phyloP scores from a whole-genome alignment of 2,113 vertebrate species.

The Eidolon helvum region DNA sequence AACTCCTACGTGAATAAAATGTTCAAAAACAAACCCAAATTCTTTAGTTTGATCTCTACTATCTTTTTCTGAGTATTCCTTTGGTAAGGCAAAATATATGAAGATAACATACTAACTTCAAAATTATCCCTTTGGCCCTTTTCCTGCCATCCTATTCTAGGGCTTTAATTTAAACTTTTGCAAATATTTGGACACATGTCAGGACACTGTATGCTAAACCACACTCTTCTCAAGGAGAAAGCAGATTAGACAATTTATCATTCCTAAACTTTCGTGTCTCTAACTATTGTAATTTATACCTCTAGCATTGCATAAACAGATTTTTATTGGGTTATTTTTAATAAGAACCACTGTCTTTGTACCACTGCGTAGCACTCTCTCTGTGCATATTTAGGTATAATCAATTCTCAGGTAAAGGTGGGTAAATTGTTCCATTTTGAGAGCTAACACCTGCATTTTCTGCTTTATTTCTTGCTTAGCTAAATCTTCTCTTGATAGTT shows the following conservation, averaged over 20 bases:
- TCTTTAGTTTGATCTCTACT: background rate
- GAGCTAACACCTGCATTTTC: background rate
- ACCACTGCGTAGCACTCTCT: background rate
- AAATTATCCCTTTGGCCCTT: background rate
- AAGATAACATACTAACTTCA: background rate
- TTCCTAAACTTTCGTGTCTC: background rate
- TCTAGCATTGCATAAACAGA: background rate
- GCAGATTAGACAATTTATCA: background rate
- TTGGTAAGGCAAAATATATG: background rate
- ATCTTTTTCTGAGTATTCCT: background rate
- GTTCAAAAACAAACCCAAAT: background rate
- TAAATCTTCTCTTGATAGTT: conserved; percentile 22
- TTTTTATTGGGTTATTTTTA: background rate
- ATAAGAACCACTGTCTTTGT: background rate
- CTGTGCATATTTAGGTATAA: background rate
- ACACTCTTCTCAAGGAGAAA: conserved; percentile 1
- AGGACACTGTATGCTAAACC: background rate
- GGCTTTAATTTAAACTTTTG: background rate
- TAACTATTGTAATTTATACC: background rate
- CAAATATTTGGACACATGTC: background rate
- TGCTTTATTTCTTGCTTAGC: background rate
- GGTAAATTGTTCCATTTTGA: conserved; percentile 10
- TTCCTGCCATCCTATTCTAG: background rate
- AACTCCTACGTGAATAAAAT: background rate
- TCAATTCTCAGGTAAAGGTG: background rate